A percentile compares a stretch with the other conserved stretches of the same genome.
phyloP scores from a whole-genome alignment of 2,888 invertebrate genomes.

The Rhogogaster chlorosoma region DNA sequence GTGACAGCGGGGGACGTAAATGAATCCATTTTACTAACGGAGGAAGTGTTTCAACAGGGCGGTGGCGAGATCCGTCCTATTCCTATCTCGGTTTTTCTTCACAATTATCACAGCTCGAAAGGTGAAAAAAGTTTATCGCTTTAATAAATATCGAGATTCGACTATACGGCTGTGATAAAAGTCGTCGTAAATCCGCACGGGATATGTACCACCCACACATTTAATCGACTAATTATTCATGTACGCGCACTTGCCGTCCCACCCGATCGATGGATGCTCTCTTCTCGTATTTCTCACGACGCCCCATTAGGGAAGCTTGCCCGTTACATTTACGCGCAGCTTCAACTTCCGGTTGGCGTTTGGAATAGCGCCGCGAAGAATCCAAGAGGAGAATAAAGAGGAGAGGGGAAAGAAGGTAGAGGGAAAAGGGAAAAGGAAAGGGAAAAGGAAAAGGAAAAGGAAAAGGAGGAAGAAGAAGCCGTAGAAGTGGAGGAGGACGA shows the following conservation, averaged over 20 bases:
- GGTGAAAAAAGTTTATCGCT: slow-evolving; percentile 5
- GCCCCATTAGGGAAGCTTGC: slow-evolving; percentile 27
- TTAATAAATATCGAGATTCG: neutral
- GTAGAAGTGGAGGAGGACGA: slow-evolving; percentile 21
- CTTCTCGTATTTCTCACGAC: slow-evolving; percentile 31
- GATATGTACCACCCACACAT: neutral
- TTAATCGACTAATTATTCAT: neutral
- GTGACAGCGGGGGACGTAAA: neutral
- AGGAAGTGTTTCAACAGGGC: neutral
- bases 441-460: neutral
- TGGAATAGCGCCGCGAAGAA: neutral
- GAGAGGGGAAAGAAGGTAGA: neutral
- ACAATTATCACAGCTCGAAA: neutral
- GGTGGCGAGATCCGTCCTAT: neutral
- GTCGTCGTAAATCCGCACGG: neutral
- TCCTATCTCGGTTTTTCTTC: neutral
- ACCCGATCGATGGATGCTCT: slow-evolving; percentile 18
- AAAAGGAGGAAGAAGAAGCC: neutral
- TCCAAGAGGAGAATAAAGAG: neutral
- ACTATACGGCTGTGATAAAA: neutral
- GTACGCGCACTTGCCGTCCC: slow-evolving; percentile 3
- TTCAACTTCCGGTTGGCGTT: slow-evolving; percentile 37
- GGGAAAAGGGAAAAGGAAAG: neutral
- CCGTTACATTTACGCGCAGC: slow-evolving; percentile 42
- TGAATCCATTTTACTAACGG: neutral